Percentiles rank a stretch among this genome's conserved stretches.
Conservation (phyloP, 2,797 vertebrate genomes). For the Natrix natrix region DNA sequence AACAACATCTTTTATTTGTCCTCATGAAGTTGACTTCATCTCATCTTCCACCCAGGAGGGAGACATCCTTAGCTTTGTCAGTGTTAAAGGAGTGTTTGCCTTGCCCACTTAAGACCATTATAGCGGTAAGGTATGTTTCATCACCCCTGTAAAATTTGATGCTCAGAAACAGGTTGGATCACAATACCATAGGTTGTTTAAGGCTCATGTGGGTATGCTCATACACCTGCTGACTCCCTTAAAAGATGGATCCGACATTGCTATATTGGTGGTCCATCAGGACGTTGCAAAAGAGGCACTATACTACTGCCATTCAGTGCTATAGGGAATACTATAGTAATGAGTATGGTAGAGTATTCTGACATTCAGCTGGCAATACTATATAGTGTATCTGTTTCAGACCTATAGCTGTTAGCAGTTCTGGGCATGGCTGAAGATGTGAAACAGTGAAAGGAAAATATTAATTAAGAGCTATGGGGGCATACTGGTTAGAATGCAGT, state of each 20-base stretch:
- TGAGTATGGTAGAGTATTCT: no score
- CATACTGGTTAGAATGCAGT: no score
- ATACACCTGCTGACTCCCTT: background rate
- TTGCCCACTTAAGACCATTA: background rate
- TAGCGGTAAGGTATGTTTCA: background rate
- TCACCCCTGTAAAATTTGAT: background rate
- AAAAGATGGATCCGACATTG: background rate
- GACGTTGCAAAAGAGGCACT: background rate
- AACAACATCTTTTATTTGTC: background rate
- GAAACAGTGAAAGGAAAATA: background rate
- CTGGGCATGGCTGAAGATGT: background rate
- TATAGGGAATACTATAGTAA: no score
- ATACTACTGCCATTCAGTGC: no score
- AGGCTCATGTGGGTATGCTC: background rate
- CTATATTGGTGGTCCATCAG: background rate
- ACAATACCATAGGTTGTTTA: background rate
- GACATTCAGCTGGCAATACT: background rate
- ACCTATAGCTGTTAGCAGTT: background rate
- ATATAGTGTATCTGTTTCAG: background rate
- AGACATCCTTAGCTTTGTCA: background rate
- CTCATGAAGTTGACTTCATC: background rate
- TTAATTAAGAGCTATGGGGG: background rate
- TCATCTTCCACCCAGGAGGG: background rate
- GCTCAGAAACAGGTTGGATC: background rate
- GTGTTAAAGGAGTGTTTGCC: background rate